Evolutionary conservation across 2,113 vertebrate genomes (phyloP).

Genomic region (Hippopotamus amphibius): DNA sequence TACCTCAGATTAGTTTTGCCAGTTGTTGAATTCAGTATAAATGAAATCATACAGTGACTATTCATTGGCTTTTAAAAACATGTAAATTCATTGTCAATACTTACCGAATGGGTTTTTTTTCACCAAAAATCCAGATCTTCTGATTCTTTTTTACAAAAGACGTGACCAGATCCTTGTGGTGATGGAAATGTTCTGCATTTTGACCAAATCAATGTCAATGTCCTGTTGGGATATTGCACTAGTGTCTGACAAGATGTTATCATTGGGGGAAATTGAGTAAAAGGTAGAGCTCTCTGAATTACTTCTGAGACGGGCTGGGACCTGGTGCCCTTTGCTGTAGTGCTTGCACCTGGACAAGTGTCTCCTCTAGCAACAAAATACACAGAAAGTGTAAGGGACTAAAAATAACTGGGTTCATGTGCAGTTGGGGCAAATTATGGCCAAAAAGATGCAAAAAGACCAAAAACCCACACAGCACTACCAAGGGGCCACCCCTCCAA

Average conservation of each 20-base stretch:
- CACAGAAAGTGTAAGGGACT: background rate
- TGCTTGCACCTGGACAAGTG: background rate
- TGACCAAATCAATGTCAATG: background rate
- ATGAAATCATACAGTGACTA: background rate
- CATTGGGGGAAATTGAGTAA: background rate
- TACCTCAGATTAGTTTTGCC: background rate
- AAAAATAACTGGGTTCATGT: background rate
- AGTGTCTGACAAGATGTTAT: background rate
- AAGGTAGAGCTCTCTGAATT: background rate
- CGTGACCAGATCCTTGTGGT: background rate
- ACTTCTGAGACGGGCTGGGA: background rate
- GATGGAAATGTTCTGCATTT: background rate
- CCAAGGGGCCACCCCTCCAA: background rate
- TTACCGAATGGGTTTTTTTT: background rate
- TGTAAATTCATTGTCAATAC: background rate
- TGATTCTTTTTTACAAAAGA: background rate
- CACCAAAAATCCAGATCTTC: background rate
- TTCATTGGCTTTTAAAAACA: background rate
- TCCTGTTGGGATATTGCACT: background rate
- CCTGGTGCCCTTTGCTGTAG: background rate
- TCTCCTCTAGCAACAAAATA: background rate
- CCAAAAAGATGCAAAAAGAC: background rate
- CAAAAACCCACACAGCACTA: background rate
- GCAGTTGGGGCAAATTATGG: background rate
- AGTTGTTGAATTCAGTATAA: background rate